Conservation (phyloP, 2,888 invertebrate genomes). For the Chymomyza amoena region DNA sequence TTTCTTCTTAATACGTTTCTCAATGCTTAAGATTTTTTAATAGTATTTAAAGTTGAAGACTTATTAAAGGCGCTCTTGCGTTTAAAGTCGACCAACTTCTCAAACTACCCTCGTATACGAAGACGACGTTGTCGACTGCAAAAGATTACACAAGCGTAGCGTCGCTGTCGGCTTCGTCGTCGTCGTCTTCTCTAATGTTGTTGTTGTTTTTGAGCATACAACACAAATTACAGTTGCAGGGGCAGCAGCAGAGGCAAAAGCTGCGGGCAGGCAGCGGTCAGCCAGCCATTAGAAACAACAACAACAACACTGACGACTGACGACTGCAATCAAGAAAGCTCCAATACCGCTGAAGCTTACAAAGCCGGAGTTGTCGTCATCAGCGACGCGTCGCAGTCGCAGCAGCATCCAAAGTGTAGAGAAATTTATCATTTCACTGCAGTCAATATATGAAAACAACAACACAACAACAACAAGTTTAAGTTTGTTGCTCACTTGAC, state of each 20-base stretch:
- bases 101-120: constrained; percentile 27
- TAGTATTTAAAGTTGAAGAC: too few relatives aligned
- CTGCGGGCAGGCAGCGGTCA: constrained; percentile 4
- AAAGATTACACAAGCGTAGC: constrained; percentile 67
- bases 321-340: constrained; percentile 63
- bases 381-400: constrained; percentile 4
- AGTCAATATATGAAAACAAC: constrained; percentile 10
- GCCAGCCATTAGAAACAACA: constrained; percentile 45
- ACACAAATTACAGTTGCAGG: constrained; percentile 30
- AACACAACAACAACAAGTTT: constrained; percentile 16
- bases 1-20: too few relatives aligned
- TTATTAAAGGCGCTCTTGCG: too few relatives aligned
- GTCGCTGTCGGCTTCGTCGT: constrained; percentile 34
- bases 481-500: constrained; percentile 44
- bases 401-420: constrained; percentile 58
- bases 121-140: constrained; percentile 12
- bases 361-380: constrained; percentile 16
- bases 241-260: not conserved
- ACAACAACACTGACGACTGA: constrained; percentile 7
- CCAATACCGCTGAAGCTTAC: constrained; percentile 33
- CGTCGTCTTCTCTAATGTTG: not conserved
- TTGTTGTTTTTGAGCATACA: constrained; percentile 11
- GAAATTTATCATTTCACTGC: constrained; percentile 75
- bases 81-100: not conserved
- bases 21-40: too few relatives aligned